Percentiles rank a stretch among this genome's conserved stretches.
These are phyloP conservation scores for Chaetura pelagica DNA, from an alignment of 2,113 vertebrate genomes.

Conservation along the genomic window DNA sequence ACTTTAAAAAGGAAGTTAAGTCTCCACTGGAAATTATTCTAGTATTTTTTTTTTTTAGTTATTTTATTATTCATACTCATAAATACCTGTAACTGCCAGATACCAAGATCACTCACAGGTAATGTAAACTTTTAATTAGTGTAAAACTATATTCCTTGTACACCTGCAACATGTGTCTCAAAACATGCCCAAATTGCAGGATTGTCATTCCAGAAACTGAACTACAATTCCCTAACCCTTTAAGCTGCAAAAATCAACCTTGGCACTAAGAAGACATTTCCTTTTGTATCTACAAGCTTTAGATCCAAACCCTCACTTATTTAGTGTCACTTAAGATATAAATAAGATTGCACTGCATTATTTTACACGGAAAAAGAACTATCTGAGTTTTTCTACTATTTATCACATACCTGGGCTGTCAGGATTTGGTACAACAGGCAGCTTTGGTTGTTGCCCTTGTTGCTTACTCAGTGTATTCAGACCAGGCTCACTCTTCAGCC, in stretches of 20 bases:
- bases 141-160: background rate
- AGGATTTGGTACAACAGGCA: background rate
- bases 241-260: background rate
- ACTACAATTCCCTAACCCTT: background rate
- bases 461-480: constrained; percentile 61
- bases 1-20: background rate
- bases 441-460: constrained; percentile 17
- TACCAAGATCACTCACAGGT: background rate
- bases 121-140: background rate
- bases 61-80: background rate
- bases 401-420: constrained; percentile 76
- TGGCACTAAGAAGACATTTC: background rate
- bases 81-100: background rate
- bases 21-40: background rate
- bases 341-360: background rate
- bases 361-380: background rate
- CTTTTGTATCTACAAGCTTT: background rate
- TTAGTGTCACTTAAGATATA: background rate
- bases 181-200: background rate
- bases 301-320: background rate
- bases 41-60: background rate
- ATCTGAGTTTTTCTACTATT: background rate
- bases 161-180: background rate
- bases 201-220: background rate
- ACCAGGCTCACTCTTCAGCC: constrained; percentile 55